phyloP scores from a whole-genome alignment of 2,888 invertebrate genomes.

The Spodoptera picta region DNA sequence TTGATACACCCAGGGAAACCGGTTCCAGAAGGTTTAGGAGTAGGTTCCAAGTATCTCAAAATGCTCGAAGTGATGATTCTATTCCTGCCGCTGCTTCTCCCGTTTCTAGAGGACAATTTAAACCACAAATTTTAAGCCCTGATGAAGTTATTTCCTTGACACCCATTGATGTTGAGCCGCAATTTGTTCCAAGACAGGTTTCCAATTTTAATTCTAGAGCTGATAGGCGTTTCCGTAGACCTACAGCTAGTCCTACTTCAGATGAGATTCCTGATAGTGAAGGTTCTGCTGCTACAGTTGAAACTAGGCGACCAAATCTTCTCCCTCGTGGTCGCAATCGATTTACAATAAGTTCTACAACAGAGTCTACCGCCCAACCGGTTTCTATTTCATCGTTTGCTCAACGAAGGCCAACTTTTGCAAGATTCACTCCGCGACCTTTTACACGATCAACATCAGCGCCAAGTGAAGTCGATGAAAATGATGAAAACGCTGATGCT shows the following conservation, averaged over 20 bases:
- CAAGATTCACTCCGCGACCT: constrained; percentile 82
- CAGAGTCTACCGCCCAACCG: constrained; percentile 64
- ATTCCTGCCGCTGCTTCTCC: constrained; percentile 79
- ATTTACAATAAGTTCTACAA: constrained; percentile 71
- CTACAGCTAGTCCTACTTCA: constrained; percentile 64
- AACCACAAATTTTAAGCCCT: constrained; percentile 68
- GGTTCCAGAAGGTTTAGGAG: constrained; percentile 66
- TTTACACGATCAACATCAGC: constrained; percentile 69
- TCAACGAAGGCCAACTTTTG: constrained; percentile 74
- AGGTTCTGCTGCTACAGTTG: constrained; percentile 79
- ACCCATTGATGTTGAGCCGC: constrained; percentile 80
- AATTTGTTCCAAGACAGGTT: constrained; percentile 66
- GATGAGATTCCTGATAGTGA: constrained; percentile 77
- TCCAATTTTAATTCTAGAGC: constrained; percentile 58
- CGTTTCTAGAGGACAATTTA: constrained; percentile 74
- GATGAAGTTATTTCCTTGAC: constrained; percentile 88
- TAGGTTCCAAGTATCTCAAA: constrained; percentile 64
- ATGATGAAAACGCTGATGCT: constrained; percentile 36
- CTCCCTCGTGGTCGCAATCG: constrained; percentile 77
- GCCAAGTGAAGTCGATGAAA: constrained; percentile 45
- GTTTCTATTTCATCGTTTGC: constrained; percentile 59
- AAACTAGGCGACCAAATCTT: constrained; percentile 72
- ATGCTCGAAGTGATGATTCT: constrained; percentile 71
- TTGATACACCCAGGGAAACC: constrained; percentile 46
- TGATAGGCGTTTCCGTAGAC: constrained; percentile 65